Conservation (phyloP, 2,113 vertebrate species). For the Embiotoca jacksoni region DNA sequence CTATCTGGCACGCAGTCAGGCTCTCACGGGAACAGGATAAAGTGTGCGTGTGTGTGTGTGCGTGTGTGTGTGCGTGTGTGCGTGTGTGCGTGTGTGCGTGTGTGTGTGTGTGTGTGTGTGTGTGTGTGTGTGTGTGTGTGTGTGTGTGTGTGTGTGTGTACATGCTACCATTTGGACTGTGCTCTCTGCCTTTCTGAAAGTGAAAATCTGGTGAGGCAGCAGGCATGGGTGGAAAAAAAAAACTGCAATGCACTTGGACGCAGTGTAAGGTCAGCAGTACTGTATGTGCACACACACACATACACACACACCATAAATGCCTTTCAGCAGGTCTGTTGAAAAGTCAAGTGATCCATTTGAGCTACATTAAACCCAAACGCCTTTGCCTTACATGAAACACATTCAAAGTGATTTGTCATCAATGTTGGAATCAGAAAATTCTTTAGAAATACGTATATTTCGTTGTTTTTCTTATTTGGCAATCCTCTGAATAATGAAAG, state of each 20-base stretch:
- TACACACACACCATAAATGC: conserved; percentile 29
- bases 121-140: conserved; percentile 34
- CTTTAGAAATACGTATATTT: background rate
- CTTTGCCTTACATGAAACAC: background rate
- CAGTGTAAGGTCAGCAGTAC: conserved; percentile 65
- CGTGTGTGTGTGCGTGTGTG: conserved; percentile 27
- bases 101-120: conserved; percentile 11
- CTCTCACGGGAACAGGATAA: conserved; percentile 80
- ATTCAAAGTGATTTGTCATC: background rate
- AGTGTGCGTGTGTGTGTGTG: conserved; percentile 34
- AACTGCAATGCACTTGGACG: conserved; percentile 42
- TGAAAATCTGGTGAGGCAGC: conserved; percentile 71
- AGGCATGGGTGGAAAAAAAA: conserved; percentile 47
- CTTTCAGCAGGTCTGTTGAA: conserved; percentile 49
- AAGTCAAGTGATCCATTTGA: conserved; percentile 51
- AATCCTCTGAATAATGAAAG: too few species aligned
- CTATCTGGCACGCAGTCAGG: conserved; percentile 77
- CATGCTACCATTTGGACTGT: conserved; percentile 22
- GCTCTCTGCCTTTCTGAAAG: conserved; percentile 24
- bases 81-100: conserved; percentile 17
- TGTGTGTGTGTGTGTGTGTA: conserved; percentile 4
- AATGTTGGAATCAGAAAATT: background rate
- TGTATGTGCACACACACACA: conserved; percentile 20
- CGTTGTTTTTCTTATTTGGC: too few species aligned
- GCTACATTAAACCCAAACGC: background rate